phyloP scores from a whole-genome alignment of 2,113 vertebrate species.

The Cyanoramphus novaezelandiae region DNA sequence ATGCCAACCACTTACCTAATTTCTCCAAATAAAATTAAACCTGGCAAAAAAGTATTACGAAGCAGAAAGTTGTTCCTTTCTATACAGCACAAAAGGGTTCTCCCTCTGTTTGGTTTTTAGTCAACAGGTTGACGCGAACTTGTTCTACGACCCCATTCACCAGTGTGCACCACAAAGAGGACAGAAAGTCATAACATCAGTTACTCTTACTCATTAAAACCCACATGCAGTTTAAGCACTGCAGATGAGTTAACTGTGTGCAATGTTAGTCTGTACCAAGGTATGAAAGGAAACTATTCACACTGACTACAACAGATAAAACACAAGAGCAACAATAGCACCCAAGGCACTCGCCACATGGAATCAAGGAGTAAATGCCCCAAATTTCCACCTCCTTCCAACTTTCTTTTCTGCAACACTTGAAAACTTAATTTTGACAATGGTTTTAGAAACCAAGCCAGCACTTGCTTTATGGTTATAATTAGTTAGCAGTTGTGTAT shows the following conservation, averaged over 20 bases:
- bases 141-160: neutral
- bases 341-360: neutral
- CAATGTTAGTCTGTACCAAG: neutral
- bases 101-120: neutral
- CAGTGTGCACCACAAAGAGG: neutral
- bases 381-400: neutral
- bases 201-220: neutral
- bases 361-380: neutral
- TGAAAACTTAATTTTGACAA: neutral
- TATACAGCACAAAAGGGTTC: neutral
- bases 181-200: neutral
- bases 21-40: neutral
- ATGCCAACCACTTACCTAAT: neutral
- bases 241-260: neutral
- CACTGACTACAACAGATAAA: fast-evolving
- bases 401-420: neutral
- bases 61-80: neutral
- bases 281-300: neutral
- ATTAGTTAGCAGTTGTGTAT: neutral
- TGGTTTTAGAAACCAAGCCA: neutral
- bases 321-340: neutral
- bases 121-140: neutral
- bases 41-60: fast-evolving
- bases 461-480: neutral
- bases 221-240: neutral